A percentile compares a stretch with the other conserved stretches of the same genome.
phyloP scores from a whole-genome alignment of 2,888 invertebrate species.

The Leptogaster cylindrica region DNA sequence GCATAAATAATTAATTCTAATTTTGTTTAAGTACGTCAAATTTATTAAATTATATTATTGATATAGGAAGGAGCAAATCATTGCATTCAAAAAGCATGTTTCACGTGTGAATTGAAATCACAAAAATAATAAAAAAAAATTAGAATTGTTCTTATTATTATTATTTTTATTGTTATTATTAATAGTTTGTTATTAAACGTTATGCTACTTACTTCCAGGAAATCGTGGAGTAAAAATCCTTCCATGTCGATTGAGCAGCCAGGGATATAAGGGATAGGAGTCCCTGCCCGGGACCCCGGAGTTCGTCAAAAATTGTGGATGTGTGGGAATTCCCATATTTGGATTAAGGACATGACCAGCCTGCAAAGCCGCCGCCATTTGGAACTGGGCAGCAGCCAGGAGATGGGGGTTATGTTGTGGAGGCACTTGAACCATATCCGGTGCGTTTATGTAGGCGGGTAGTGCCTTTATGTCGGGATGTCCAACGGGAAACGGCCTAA shows the following conservation, averaged over 20 bases:
- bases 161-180: too few species aligned
- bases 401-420: constrained; percentile 68
- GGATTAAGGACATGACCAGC: constrained; percentile 65
- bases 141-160: too few species aligned
- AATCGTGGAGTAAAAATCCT: constrained; percentile 90
- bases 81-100: too few species aligned
- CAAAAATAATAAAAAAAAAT: too few species aligned
- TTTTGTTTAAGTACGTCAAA: too few species aligned
- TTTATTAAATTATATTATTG: too few species aligned
- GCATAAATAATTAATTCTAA: too few species aligned
- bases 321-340: constrained; percentile 66
- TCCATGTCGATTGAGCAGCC: constrained; percentile 88
- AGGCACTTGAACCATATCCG: constrained; percentile 56
- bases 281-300: constrained; percentile 74
- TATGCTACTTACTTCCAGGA: constrained; percentile 88
- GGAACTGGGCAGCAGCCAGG: constrained; percentile 76
- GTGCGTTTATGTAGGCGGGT: constrained; percentile 61
- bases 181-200: too few species aligned
- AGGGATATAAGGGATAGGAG: constrained; percentile 89
- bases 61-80: too few species aligned
- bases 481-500: constrained; percentile 59
- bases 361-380: constrained; percentile 80
- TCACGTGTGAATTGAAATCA: too few species aligned
- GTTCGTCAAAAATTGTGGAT: constrained; percentile 67
- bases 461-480: constrained; percentile 58